Percentiles rank a stretch among this genome's conserved stretches.
Evolutionary conservation across 2,888 invertebrate genomes (phyloP).

Genomic region (Meteorus cinctellus): DNA sequence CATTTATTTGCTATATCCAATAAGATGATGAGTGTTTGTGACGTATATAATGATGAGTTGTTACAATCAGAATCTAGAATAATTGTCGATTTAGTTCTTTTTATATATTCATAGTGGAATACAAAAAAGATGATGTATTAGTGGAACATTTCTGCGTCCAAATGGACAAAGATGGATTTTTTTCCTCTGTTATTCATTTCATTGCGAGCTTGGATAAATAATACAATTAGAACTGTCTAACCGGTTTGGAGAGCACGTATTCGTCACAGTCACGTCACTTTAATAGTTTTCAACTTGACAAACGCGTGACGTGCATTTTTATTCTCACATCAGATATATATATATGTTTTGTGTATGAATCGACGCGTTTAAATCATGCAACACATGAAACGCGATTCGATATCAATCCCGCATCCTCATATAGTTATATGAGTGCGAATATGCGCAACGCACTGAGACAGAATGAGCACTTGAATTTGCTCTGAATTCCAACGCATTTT

Average conservation of each 20-base stretch:
- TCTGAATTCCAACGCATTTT: background rate
- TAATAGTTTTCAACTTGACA: conserved; percentile 14
- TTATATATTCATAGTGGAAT: too few species aligned
- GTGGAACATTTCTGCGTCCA: too few species aligned
- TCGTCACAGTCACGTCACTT: conserved; percentile 15
- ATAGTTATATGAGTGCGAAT: background rate
- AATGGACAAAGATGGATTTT: background rate
- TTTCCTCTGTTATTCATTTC: background rate
- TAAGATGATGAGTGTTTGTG: too few species aligned
- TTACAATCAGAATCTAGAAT: too few species aligned
- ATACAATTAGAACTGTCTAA: conserved; percentile 2
- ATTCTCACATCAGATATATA: conserved; percentile 11
- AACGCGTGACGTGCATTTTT: conserved; percentile 31
- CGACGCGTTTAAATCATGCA: background rate
- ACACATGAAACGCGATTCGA: conserved; percentile 3
- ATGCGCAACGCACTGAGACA: background rate
- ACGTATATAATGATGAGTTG: too few species aligned
- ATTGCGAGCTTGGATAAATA: background rate
- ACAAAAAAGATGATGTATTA: too few species aligned
- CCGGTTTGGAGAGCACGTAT: conserved; percentile 1
- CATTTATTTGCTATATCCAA: too few species aligned
- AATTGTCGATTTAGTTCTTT: too few species aligned
- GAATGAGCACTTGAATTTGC: background rate
- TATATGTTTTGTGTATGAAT: background rate
- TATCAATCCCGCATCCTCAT: background rate